Evolutionary conservation across 2,888 invertebrate species (phyloP).

Genomic region (Trichopoda pennipes): DNA sequence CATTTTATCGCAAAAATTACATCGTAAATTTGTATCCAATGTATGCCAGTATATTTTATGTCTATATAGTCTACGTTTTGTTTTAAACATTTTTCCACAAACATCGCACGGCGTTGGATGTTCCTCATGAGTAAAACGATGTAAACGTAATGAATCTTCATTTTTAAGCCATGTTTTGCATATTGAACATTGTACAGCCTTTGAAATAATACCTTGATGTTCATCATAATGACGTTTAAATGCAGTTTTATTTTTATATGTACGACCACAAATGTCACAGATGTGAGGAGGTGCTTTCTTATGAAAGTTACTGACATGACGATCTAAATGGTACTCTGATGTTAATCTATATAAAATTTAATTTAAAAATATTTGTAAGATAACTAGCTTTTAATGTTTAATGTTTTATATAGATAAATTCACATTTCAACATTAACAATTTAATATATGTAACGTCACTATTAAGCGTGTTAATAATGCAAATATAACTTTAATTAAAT

Average conservation of each 20-base stretch:
- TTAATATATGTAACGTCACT: neutral
- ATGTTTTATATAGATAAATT: neutral
- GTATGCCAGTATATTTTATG: conserved; percentile 76
- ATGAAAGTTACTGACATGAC: conserved; percentile 76
- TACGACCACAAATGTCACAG: conserved; percentile 77
- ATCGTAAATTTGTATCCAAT: conserved; percentile 73
- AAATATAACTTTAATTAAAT: no score
- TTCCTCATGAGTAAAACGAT: conserved; percentile 65
- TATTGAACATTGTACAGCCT: conserved; percentile 74
- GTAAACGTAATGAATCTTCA: conserved; percentile 72
- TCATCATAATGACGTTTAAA: conserved; percentile 75
- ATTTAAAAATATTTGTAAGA: conserved; percentile 52
- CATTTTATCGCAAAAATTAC: conserved; percentile 75
- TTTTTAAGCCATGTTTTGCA: conserved; percentile 76
- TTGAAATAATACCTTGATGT: conserved; percentile 76
- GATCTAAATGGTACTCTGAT: conserved; percentile 73
- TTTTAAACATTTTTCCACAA: conserved; percentile 70
- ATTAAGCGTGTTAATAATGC: no score
- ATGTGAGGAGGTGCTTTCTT: conserved; percentile 75
- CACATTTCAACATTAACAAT: neutral
- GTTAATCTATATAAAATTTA: conserved; percentile 72
- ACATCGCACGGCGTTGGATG: conserved; percentile 59
- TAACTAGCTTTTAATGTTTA: neutral
- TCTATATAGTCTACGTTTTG: conserved; percentile 73
- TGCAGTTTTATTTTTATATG: conserved; percentile 77